A percentile compares a stretch with the other conserved stretches of the same genome.
Evolutionary conservation across 2,113 vertebrate genomes (phyloP).

Genomic region (Rhabdomys dilectus): DNA sequence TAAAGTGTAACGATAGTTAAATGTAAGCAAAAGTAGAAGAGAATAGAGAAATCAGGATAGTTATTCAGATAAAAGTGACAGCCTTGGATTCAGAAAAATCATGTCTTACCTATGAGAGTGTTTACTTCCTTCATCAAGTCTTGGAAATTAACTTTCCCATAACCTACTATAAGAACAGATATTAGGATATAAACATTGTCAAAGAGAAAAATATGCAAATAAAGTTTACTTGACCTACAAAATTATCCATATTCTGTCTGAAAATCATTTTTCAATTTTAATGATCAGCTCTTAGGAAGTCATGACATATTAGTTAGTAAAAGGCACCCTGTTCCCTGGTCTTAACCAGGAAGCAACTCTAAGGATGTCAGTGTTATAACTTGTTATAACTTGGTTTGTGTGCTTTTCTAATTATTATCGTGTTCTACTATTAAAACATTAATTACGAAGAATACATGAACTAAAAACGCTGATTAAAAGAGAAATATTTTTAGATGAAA

Average conservation of each 20-base stretch:
- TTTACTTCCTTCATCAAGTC: constrained; percentile 34
- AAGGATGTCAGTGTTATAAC: background rate
- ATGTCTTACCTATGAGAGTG: constrained; percentile 13
- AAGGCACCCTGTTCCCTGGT: background rate
- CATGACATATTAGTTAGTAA: background rate
- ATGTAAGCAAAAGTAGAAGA: background rate
- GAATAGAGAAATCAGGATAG: background rate
- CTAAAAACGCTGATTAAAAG: background rate
- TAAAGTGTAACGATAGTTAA: background rate
- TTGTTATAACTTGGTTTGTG: background rate
- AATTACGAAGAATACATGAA: background rate
- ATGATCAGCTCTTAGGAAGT: background rate
- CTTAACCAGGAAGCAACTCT: background rate
- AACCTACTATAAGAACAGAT: background rate
- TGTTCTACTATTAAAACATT: background rate
- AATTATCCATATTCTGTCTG: background rate
- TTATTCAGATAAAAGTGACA: background rate
- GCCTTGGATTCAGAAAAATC: background rate
- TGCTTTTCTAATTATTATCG: background rate
- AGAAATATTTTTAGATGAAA: background rate
- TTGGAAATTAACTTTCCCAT: background rate
- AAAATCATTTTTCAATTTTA: background rate
- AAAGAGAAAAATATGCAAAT: background rate
- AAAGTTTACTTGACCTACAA: background rate
- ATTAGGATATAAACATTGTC: background rate